These are phyloP conservation scores for Boloria euphrosyne DNA, from an alignment of 2,888 invertebrate species.

Conservation along the genomic window DNA sequence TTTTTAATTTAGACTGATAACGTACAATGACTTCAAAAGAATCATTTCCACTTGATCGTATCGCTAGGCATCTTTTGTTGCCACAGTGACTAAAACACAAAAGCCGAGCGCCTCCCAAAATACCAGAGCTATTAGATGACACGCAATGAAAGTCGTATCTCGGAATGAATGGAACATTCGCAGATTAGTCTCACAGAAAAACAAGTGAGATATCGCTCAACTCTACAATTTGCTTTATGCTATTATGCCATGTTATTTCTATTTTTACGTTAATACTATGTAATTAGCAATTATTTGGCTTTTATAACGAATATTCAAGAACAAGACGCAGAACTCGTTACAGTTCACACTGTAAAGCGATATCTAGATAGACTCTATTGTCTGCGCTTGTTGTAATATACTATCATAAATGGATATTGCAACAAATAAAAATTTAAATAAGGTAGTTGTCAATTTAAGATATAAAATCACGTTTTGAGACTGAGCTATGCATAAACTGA, in stretches of 20 bases:
- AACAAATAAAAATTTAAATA: too few species aligned
- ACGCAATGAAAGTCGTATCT: constrained; percentile 5
- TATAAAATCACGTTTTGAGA: too few species aligned
- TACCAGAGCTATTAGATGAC: constrained; percentile 12
- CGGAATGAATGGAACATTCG: constrained; percentile 2
- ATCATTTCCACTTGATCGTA: background rate
- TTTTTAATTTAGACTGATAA: background rate
- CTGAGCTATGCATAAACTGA: too few species aligned
- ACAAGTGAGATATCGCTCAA: constrained; percentile 10
- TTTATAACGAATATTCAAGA: too few species aligned
- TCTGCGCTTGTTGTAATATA: too few species aligned
- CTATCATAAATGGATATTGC: too few species aligned
- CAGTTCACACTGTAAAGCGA: too few species aligned
- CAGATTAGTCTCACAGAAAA: constrained; percentile 13
- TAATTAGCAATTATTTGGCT: too few species aligned
- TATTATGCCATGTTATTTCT: background rate
- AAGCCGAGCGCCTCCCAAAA: constrained; percentile 2
- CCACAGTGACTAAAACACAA: background rate
- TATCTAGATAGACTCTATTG: too few species aligned
- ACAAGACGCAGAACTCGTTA: too few species aligned
- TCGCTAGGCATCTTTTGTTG: constrained; percentile 6
- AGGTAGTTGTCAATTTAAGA: too few species aligned
- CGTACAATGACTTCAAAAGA: background rate
- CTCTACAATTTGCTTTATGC: constrained; percentile 8
- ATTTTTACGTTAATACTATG: too few species aligned